Conservation (phyloP, 2,888 invertebrate genomes). For the Melinaea marsaeus region DNA sequence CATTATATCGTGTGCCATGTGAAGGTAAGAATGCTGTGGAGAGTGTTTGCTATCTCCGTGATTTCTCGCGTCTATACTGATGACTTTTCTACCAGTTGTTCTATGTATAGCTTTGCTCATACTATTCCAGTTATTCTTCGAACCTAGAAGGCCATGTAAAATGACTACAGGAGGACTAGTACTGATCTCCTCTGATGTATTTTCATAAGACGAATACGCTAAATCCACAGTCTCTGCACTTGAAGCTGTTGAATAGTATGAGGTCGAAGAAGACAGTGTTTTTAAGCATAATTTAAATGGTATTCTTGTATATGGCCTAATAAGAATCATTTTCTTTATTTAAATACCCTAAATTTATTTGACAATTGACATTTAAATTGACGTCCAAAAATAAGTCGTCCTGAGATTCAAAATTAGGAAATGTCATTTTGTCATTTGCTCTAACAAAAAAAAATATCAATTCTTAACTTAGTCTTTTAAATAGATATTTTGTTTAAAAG, state of each 20-base stretch:
- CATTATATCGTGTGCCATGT: slow-evolving; percentile 81
- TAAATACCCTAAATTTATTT: too few relatives aligned
- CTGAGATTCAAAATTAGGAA: too few relatives aligned
- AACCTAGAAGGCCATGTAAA: slow-evolving; percentile 94
- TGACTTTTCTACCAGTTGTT: slow-evolving; percentile 83
- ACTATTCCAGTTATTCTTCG: slow-evolving; percentile 95
- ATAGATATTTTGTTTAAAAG: too few relatives aligned
- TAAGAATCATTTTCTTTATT: too few relatives aligned
- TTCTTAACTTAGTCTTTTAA: too few relatives aligned
- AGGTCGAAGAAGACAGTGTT: slow-evolving; percentile 35
- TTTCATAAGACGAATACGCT: slow-evolving; percentile 83
- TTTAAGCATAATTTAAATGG: slow-evolving; percentile 28
- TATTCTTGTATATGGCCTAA: not conserved
- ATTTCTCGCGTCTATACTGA: slow-evolving; percentile 93
- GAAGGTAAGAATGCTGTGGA: slow-evolving; percentile 83
- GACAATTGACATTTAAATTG: too few relatives aligned
- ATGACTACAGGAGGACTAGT: slow-evolving; percentile 83
- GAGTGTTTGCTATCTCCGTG: slow-evolving; percentile 96
- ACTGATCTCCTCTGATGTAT: slow-evolving; percentile 52
- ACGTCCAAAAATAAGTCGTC: too few relatives aligned
- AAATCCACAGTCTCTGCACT: slow-evolving; percentile 79
- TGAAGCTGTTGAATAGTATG: slow-evolving; percentile 42
- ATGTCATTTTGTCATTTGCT: too few relatives aligned
- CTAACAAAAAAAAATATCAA: too few relatives aligned
- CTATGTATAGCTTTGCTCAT: slow-evolving; percentile 86